Percentiles rank a stretch among this genome's conserved stretches.
Evolutionary conservation across 2,888 invertebrate species (phyloP).

Genomic region (Eupithecia insigniata): DNA sequence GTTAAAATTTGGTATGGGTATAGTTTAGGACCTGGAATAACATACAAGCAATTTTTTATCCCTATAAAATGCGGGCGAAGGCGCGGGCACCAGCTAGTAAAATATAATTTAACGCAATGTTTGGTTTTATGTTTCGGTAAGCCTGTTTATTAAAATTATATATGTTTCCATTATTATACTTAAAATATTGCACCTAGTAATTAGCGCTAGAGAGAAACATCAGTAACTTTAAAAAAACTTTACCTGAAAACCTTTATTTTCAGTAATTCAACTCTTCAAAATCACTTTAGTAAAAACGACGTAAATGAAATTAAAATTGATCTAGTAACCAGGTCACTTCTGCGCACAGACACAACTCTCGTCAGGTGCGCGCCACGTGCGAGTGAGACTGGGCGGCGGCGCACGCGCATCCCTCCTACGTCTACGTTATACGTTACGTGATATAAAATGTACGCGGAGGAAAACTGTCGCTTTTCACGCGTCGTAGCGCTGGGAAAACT

Average conservation of each 20-base stretch:
- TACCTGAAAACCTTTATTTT: neutral
- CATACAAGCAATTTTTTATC: too few species aligned
- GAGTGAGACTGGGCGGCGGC: conserved; percentile 46
- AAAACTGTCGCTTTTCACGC: conserved; percentile 14
- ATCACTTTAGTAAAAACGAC: neutral
- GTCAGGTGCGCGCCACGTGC: conserved; percentile 44
- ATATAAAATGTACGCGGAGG: neutral
- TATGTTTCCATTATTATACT: conserved; percentile 5
- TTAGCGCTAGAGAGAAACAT: neutral
- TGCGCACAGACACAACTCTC: conserved; percentile 23
- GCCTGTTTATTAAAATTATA: neutral
- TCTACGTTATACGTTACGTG: conserved; percentile 3
- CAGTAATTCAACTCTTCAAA: neutral
- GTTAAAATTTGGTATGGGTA: too few species aligned
- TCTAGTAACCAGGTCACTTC: conserved; percentile 15
- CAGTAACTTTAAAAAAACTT: neutral
- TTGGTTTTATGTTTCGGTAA: neutral
- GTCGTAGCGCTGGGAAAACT: neutral
- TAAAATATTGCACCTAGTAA: neutral
- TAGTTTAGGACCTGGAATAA: too few species aligned
- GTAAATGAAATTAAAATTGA: neutral
- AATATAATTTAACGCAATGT: neutral
- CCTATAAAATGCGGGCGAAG: too few species aligned
- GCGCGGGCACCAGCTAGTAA: too few species aligned
- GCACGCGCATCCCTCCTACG: conserved; percentile 51